phyloP scores from a whole-genome alignment of 1,140 invertebrate species.

The Potamilus streckersoni region DNA sequence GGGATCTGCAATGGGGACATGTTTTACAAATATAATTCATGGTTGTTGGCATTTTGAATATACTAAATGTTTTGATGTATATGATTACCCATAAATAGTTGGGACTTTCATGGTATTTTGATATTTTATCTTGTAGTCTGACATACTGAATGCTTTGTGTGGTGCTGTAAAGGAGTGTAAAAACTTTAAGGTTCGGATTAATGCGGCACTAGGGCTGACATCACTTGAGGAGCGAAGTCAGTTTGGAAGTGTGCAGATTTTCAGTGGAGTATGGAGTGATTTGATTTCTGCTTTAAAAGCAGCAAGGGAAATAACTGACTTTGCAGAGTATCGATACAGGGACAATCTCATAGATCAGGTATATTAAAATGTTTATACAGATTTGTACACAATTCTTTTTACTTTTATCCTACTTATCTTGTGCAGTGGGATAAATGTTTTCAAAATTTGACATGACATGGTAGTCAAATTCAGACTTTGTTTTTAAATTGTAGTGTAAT shows the following conservation, averaged over 20 bases:
- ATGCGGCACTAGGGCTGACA: constrained; percentile 81
- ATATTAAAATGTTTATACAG: neutral
- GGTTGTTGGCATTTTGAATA: too few species aligned
- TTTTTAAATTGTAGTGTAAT: too few species aligned
- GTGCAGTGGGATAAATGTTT: too few species aligned
- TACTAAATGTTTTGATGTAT: too few species aligned
- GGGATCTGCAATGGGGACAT: too few species aligned
- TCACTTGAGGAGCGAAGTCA: constrained; percentile 71
- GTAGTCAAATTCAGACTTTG: too few species aligned
- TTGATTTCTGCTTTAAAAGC: constrained; percentile 79
- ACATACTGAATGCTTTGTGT: constrained; percentile 70
- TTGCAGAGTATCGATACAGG: constrained; percentile 83
- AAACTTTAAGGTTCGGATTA: constrained; percentile 83
- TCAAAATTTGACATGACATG: too few species aligned
- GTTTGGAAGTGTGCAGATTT: constrained; percentile 73
- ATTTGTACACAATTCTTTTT: too few species aligned
- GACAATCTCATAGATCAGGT: constrained; percentile 80
- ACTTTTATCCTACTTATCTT: too few species aligned
- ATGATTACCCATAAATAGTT: too few species aligned
- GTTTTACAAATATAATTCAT: too few species aligned
- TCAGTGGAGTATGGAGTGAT: constrained; percentile 76
- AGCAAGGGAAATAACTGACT: constrained; percentile 76
- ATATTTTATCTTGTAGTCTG: constrained; percentile 60
- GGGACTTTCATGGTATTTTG: neutral
- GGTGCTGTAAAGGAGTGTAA: constrained; percentile 71